These are phyloP conservation scores for Nyctibius grandis DNA, from an alignment of 2,797 vertebrate genomes.

Conservation along the genomic window DNA sequence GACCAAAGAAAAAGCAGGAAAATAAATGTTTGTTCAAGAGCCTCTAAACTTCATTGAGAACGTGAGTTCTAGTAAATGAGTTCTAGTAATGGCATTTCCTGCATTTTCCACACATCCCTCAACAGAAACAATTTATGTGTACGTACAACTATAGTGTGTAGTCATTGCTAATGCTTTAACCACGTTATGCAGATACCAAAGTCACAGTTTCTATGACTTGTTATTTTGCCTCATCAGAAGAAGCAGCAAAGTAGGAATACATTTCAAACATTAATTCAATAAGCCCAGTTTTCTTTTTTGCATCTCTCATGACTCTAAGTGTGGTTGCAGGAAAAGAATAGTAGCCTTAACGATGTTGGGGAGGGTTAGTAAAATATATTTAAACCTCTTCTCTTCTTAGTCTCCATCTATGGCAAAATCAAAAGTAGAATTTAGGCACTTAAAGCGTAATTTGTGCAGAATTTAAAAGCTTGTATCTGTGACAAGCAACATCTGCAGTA, in stretches of 20 bases:
- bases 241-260: not conserved
- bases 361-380: not conserved
- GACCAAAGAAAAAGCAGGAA: not conserved
- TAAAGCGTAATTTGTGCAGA: not conserved
- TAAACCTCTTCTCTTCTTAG: not conserved
- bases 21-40: slow-evolving; percentile 11
- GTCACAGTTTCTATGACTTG: not conserved
- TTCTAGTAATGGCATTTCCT: not conserved
- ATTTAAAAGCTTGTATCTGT: not conserved
- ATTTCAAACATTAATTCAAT: not conserved
- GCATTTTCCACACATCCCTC: not conserved
- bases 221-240: not conserved
- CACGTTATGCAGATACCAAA: not conserved
- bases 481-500: not conserved
- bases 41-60: not conserved
- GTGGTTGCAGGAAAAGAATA: not conserved
- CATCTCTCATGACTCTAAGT: not conserved
- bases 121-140: not conserved
- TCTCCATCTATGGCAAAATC: not conserved
- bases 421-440: not conserved
- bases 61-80: not conserved
- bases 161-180: not conserved
- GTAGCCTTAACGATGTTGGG: not conserved
- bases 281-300: not conserved
- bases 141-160: not conserved